phyloP scores from a whole-genome alignment of 2,113 vertebrate species.

The Catagonus wagneri region DNA sequence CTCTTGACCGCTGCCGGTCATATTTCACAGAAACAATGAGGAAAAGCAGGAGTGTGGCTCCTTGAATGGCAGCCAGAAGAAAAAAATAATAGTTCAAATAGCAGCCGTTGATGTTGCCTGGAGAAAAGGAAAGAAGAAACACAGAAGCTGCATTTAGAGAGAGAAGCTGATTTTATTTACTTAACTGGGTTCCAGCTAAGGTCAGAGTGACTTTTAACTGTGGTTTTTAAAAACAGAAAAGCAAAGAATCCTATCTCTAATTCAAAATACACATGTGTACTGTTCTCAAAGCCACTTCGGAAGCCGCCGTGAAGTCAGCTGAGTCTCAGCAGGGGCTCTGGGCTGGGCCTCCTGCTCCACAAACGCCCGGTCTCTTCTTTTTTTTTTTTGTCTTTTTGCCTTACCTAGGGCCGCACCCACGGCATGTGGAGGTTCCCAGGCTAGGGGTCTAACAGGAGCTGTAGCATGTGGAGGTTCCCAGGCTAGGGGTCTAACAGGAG shows the following conservation, averaged over 20 bases:
- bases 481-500: too few relatives aligned
- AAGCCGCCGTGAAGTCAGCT: not conserved
- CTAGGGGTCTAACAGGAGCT: too few relatives aligned
- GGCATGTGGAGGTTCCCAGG: too few relatives aligned
- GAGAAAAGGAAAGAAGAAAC: not conserved
- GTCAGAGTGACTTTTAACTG: not conserved
- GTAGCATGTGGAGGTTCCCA: too few relatives aligned
- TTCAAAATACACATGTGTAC: not conserved
- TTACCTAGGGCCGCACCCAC: too few relatives aligned
- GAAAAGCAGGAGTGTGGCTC: slow-evolving; percentile 94
- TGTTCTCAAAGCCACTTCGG: not conserved
- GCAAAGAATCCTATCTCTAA: too few relatives aligned
- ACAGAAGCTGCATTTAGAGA: rapidly evolving
- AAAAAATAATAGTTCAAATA: slow-evolving; percentile 98
- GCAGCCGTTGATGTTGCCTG: slow-evolving; percentile 97
- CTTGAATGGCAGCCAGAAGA: slow-evolving; percentile 96
- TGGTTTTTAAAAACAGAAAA: not conserved
- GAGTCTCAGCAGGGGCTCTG: rapidly evolving
- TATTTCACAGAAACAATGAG: slow-evolving; percentile 95
- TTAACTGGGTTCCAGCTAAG: not conserved
- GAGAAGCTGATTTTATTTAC: rapidly evolving
- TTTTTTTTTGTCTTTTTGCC: too few relatives aligned
- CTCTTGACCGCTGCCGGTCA: slow-evolving; percentile 87
- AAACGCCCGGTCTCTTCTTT: too few relatives aligned
- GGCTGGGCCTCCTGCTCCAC: too few relatives aligned